phyloP scores from a whole-genome alignment of 2,888 invertebrate species.

The Netelia fuscicornis region DNA sequence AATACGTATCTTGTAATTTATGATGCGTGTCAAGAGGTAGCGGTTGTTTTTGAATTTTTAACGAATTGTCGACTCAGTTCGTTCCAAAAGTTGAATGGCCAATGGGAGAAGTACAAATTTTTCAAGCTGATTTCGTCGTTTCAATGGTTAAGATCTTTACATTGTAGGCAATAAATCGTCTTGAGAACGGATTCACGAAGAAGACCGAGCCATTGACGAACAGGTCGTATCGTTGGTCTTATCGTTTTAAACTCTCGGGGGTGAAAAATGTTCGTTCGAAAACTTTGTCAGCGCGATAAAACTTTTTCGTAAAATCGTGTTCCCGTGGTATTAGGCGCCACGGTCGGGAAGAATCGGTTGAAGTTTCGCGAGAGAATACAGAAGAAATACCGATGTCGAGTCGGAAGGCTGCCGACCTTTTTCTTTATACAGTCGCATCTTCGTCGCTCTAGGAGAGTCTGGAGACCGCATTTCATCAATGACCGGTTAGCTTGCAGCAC shows the following conservation, averaged over 20 bases:
- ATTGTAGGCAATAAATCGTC: slow-evolving; percentile 29
- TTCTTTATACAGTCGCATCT: slow-evolving; percentile 12
- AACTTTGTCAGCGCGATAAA: slow-evolving; percentile 51
- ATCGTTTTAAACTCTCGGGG: slow-evolving; percentile 25
- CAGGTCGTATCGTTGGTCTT: slow-evolving; percentile 37
- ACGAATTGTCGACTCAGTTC: slow-evolving; percentile 39
- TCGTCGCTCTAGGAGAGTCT: slow-evolving; percentile 41
- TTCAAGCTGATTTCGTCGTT: no score
- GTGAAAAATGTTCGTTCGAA: slow-evolving; percentile 30
- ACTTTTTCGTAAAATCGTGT: slow-evolving; percentile 59
- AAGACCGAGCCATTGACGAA: slow-evolving; percentile 12
- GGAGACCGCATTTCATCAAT: slow-evolving; percentile 66
- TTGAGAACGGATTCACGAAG: slow-evolving; percentile 7
- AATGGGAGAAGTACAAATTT: slow-evolving; percentile 6
- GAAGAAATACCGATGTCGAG: slow-evolving; percentile 36
- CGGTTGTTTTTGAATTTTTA: slow-evolving; percentile 66
- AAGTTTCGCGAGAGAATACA: slow-evolving; percentile 24
- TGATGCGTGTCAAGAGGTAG: slow-evolving; percentile 63
- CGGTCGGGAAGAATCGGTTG: neutral
- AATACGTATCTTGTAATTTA: slow-evolving; percentile 67
- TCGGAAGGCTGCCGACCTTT: neutral
- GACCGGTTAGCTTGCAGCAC: slow-evolving; percentile 53
- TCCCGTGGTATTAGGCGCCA: slow-evolving; percentile 1
- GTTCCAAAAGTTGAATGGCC: slow-evolving; percentile 43
- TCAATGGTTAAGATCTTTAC: neutral